A percentile compares a stretch with the other conserved stretches of the same genome.
Evolutionary conservation across 2,888 invertebrate genomes (phyloP).

Genomic region (Cephus sareptanus): DNA sequence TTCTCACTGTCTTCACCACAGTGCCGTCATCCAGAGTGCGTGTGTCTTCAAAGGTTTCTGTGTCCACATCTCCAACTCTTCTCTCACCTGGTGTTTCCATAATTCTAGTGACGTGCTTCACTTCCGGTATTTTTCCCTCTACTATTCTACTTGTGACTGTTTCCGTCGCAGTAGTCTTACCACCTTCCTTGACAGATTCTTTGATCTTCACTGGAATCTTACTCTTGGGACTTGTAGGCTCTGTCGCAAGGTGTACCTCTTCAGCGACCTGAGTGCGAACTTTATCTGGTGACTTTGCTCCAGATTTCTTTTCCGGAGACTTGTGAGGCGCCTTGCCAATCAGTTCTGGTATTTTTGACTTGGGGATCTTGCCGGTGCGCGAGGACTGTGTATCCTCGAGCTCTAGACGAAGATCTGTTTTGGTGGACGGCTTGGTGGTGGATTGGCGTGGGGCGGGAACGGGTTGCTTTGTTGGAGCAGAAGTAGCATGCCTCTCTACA

Average conservation of each 20-base stretch:
- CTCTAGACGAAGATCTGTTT: constrained; percentile 57
- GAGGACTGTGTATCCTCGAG: constrained; percentile 42
- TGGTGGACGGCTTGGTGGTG: constrained; percentile 49
- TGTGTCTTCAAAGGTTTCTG: background rate
- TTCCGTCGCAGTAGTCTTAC: constrained; percentile 8
- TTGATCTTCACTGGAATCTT: constrained; percentile 67
- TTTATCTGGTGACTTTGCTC: constrained; percentile 11
- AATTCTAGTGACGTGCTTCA: constrained; percentile 7
- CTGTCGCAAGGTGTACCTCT: constrained; percentile 3
- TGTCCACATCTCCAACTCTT: background rate
- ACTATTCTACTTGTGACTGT: background rate
- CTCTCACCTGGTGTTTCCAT: constrained; percentile 8
- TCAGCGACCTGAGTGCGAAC: constrained; percentile 8
- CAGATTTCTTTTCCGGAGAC: constrained; percentile 3
- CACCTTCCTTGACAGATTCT: constrained; percentile 61
- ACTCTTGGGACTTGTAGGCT: constrained; percentile 52
- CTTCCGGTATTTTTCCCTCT: constrained; percentile 14
- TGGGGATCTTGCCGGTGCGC: constrained; percentile 33
- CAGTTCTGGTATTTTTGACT: constrained; percentile 40
- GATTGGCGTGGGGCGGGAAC: constrained; percentile 61
- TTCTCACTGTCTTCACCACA: constrained; percentile 9
- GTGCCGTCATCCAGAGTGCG: constrained; percentile 6
- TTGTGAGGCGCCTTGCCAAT: constrained; percentile 22
- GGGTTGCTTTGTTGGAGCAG: constrained; percentile 62
- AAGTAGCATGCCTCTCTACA: constrained; percentile 65